These are phyloP conservation scores for Amazona guildingii DNA, from an alignment of 2,113 vertebrate genomes.

Conservation along the genomic window DNA sequence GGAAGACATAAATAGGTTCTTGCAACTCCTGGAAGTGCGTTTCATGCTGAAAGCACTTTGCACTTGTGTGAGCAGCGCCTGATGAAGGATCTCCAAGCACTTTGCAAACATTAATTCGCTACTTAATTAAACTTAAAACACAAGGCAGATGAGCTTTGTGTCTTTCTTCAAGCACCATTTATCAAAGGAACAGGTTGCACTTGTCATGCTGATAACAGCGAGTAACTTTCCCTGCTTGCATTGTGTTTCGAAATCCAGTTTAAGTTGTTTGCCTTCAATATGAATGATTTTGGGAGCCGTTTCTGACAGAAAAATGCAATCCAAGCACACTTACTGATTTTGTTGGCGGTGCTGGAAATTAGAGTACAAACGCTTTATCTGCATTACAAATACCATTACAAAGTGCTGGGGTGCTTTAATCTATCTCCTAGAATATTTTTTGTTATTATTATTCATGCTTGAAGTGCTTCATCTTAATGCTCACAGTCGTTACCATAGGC, in stretches of 20 bases:
- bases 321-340: conserved; percentile 64
- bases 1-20: background rate
- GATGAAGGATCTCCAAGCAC: conserved; percentile 42
- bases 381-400: conserved; percentile 68
- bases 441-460: conserved; percentile 62
- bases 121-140: conserved; percentile 68
- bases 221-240: conserved; percentile 31
- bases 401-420: conserved; percentile 65
- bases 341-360: conserved; percentile 57
- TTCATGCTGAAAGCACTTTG: conserved; percentile 14
- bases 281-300: conserved; percentile 52
- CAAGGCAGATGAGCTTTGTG: conserved; percentile 49
- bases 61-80: background rate
- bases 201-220: conserved; percentile 52
- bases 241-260: conserved; percentile 58
- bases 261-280: conserved; percentile 66
- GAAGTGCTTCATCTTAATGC: conserved; percentile 60
- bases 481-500: conserved; percentile 42
- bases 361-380: conserved; percentile 66
- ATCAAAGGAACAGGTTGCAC: conserved; percentile 67
- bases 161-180: conserved; percentile 57
- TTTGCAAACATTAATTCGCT: conserved; percentile 51
- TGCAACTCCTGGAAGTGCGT: background rate
- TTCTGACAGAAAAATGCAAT: conserved; percentile 66
- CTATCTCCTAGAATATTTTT: conserved; percentile 46